Percentiles rank a stretch among this genome's conserved stretches.
phyloP scores from a whole-genome alignment of 1,140 invertebrate genomes.

The Drosophila lacertosa region DNA sequence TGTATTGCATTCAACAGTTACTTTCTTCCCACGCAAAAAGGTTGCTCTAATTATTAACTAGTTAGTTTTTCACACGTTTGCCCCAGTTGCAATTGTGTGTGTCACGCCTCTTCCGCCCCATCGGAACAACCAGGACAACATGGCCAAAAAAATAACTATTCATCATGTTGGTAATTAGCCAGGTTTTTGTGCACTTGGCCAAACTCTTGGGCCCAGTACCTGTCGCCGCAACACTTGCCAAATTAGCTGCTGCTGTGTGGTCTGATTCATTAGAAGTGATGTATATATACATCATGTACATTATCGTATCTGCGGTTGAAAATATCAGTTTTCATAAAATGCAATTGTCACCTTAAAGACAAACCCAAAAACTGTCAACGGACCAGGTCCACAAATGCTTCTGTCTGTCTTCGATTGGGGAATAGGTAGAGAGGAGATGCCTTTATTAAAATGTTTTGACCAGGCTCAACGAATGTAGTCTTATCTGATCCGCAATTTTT shows the following conservation, averaged over 20 bases:
- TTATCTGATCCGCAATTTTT: constrained; percentile 78
- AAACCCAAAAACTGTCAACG: constrained; percentile 63
- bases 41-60: constrained; percentile 50
- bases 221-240: constrained; percentile 7
- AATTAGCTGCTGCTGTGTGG: constrained; percentile 55
- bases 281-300: neutral
- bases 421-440: constrained; percentile 6
- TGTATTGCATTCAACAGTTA: neutral
- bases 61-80: constrained; percentile 71
- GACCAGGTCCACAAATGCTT: neutral
- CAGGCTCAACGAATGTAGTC: neutral
- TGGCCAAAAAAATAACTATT: constrained; percentile 41
- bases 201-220: constrained; percentile 46
- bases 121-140: constrained; percentile 40
- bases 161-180: constrained; percentile 60
- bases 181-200: constrained; percentile 1
- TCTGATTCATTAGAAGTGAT: constrained; percentile 39
- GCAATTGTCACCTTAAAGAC: constrained; percentile 69
- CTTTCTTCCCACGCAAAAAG: constrained; percentile 36
- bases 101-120: constrained; percentile 63
- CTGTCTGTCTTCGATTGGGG: constrained; percentile 37
- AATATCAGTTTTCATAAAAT: constrained; percentile 76
- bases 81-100: constrained; percentile 56
- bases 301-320: constrained; percentile 44
- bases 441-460: constrained; percentile 15